These are phyloP conservation scores for Linnaemya vulpina DNA, from an alignment of 2,888 invertebrate genomes.

Conservation along the genomic window DNA sequence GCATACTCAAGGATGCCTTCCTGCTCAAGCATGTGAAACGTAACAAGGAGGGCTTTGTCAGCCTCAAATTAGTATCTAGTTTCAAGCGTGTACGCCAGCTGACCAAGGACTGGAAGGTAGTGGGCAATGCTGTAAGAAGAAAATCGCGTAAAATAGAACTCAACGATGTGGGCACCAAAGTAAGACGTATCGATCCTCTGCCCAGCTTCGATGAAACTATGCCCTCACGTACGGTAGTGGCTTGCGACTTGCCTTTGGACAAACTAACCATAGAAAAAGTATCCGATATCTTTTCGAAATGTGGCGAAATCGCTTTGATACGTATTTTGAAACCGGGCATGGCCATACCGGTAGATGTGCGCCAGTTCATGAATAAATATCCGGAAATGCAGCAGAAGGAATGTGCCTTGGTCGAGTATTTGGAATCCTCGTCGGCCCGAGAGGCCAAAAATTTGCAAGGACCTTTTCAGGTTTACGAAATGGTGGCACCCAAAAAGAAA, in stretches of 20 bases:
- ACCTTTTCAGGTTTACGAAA: constrained; percentile 88
- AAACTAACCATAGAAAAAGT: constrained; percentile 94
- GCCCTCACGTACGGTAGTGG: constrained; percentile 95
- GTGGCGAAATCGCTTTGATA: constrained; percentile 95
- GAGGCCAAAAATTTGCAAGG: constrained; percentile 88
- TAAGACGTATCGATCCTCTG: constrained; percentile 92
- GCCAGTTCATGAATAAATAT: constrained; percentile 95
- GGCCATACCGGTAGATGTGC: constrained; percentile 94
- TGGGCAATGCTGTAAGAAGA: constrained; percentile 91
- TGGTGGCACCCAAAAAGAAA: constrained; percentile 91
- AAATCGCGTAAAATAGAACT: constrained; percentile 92
- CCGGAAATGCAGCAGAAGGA: constrained; percentile 93
- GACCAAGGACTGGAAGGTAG: constrained; percentile 96
- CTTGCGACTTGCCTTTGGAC: constrained; percentile 92
- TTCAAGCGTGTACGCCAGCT: constrained; percentile 97
- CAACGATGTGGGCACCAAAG: constrained; percentile 95
- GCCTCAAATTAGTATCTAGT: constrained; percentile 96
- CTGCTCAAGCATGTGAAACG: constrained; percentile 96
- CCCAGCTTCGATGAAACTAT: constrained; percentile 96
- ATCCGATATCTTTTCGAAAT: constrained; percentile 93
- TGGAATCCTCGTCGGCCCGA: constrained; percentile 92
- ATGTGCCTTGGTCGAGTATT: constrained; percentile 95
- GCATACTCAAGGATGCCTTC: constrained; percentile 97
- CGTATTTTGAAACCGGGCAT: constrained; percentile 94
- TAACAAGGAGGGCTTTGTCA: constrained; percentile 98